phyloP scores from a whole-genome alignment of 2,113 vertebrate species.

The Fulmarus glacialis region DNA sequence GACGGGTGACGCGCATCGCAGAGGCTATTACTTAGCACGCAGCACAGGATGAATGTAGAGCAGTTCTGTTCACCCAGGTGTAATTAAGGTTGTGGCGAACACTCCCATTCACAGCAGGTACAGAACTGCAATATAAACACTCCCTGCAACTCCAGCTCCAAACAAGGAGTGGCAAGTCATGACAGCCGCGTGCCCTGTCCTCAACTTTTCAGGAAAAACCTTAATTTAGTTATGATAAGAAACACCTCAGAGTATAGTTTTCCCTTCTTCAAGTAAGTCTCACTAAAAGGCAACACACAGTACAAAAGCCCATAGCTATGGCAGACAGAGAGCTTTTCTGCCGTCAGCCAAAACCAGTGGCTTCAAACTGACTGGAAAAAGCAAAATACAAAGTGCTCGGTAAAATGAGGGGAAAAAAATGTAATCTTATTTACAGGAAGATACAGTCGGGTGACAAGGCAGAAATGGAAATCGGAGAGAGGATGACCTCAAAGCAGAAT shows the following conservation, averaged over 20 bases:
- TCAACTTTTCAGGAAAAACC: not conserved
- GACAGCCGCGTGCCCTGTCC: not conserved
- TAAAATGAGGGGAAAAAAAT: not conserved
- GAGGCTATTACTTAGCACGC: not conserved
- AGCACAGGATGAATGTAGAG: rapidly evolving
- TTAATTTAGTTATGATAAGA: not conserved
- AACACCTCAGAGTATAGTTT: not conserved
- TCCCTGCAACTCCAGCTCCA: not conserved
- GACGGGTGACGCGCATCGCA: rapidly evolving
- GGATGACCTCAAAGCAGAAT: not conserved
- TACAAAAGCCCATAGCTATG: not conserved
- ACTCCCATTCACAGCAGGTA: not conserved
- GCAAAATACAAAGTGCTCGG: rapidly evolving
- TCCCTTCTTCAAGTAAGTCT: not conserved
- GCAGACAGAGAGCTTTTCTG: not conserved
- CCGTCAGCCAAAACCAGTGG: not conserved
- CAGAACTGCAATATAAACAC: not conserved
- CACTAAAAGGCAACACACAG: not conserved
- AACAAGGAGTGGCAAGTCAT: not conserved
- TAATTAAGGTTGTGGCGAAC: not conserved
- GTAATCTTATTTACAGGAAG: not conserved
- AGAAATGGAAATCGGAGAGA: not conserved
- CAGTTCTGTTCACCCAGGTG: not conserved
- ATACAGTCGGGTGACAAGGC: not conserved
- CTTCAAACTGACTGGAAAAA: not conserved